Evolutionary conservation across 2,888 invertebrate species (phyloP).

Genomic region (Platyscelio sp.): DNA sequence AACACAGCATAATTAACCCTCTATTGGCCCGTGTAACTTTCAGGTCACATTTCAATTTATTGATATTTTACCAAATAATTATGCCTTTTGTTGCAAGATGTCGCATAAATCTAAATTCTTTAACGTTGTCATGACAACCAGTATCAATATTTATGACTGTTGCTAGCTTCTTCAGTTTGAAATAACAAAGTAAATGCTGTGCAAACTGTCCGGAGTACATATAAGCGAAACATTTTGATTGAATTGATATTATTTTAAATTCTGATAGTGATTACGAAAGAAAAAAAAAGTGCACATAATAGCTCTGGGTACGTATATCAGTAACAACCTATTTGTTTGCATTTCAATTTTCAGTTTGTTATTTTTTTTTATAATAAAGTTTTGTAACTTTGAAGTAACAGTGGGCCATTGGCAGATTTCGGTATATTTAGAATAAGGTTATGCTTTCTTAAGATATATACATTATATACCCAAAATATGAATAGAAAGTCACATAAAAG

Average conservation of each 20-base stretch:
- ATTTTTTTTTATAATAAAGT: constrained; percentile 54
- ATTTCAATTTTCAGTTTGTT: constrained; percentile 57
- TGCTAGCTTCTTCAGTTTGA: constrained; percentile 20
- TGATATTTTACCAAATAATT: neutral
- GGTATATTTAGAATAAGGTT: constrained; percentile 55
- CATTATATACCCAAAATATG: constrained; percentile 54
- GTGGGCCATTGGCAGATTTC: constrained; percentile 56
- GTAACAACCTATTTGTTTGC: constrained; percentile 57
- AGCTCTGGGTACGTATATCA: constrained; percentile 55
- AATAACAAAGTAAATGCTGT: constrained; percentile 48
- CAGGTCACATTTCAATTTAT: neutral
- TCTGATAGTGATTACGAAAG: constrained; percentile 40
- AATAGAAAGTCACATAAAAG: constrained; percentile 47
- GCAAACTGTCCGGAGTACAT: constrained; percentile 39
- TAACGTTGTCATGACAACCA: neutral
- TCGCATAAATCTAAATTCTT: neutral
- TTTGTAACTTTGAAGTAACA: constrained; percentile 52
- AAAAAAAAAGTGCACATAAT: constrained; percentile 44
- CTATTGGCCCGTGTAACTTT: constrained; percentile 1
- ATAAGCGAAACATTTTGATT: constrained; percentile 22
- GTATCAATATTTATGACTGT: neutral
- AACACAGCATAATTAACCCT: too few relatives aligned
- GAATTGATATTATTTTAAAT: constrained; percentile 45
- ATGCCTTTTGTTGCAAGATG: neutral
- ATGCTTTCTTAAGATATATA: constrained; percentile 52